Evolutionary conservation across 2,113 vertebrate species (phyloP).

Genomic region (Aphyosemion australe): DNA sequence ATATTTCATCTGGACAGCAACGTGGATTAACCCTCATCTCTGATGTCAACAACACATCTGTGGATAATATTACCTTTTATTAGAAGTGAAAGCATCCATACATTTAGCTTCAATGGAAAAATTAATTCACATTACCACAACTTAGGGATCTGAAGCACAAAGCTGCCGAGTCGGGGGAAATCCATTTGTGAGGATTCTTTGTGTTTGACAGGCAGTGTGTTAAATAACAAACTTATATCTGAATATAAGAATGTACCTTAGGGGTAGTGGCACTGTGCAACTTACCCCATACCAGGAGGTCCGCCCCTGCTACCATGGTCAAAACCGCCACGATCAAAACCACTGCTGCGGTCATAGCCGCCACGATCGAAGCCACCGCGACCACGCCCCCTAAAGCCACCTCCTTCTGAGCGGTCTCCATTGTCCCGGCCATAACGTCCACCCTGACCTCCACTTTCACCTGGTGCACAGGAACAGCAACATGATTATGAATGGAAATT

Average conservation of each 20-base stretch:
- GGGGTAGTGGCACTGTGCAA: slow-evolving; percentile 73
- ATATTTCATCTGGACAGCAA: slow-evolving; percentile 14
- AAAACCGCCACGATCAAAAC: slow-evolving; percentile 68
- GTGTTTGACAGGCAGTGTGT: slow-evolving; percentile 31
- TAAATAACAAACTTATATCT: slow-evolving; percentile 33
- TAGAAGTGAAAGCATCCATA: neutral
- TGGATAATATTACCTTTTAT: neutral
- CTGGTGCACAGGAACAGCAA: slow-evolving; percentile 35
- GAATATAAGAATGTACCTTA: slow-evolving; percentile 69
- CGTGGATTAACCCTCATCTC: slow-evolving; percentile 6
- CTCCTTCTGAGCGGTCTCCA: slow-evolving; percentile 76
- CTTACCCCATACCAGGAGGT: slow-evolving; percentile 84
- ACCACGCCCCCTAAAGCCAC: slow-evolving; percentile 76
- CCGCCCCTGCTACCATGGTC: slow-evolving; percentile 76
- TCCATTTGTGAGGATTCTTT: slow-evolving; percentile 29
- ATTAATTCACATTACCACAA: neutral
- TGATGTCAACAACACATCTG: neutral
- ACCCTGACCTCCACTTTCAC: slow-evolving; percentile 69
- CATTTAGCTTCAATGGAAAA: neutral
- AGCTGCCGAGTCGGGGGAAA: slow-evolving; percentile 28
- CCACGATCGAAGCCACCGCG: slow-evolving; percentile 69
- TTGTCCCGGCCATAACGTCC: slow-evolving; percentile 77
- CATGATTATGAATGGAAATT: neutral
- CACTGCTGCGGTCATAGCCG: slow-evolving; percentile 69
- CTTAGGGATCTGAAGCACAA: slow-evolving; percentile 29